Evolutionary conservation across 1,140 invertebrate species (phyloP).

Genomic region (Lethrus apterus): DNA sequence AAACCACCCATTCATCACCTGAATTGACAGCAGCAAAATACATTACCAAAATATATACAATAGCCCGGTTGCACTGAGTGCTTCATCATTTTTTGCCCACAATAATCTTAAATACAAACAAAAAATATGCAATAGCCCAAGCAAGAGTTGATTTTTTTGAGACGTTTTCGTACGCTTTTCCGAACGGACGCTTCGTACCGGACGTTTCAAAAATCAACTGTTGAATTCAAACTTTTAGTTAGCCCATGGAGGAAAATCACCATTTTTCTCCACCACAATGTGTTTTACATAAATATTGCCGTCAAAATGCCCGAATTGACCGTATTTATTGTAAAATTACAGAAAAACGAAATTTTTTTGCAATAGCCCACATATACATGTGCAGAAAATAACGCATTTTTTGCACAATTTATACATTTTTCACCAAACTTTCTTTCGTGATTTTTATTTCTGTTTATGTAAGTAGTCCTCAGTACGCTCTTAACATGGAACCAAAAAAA

Average conservation of each 20-base stretch:
- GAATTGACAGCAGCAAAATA: constrained; percentile 15
- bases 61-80: constrained; percentile 43
- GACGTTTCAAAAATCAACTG: constrained; percentile 16
- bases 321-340: constrained; percentile 43
- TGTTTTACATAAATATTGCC: constrained; percentile 42
- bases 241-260: constrained; percentile 14
- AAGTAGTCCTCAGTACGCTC: not conserved
- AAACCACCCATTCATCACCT: no score
- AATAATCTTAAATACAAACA: constrained; percentile 28
- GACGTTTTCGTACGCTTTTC: constrained; percentile 8
- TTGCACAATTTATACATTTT: constrained; percentile 20
- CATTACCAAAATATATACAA: constrained; percentile 26
- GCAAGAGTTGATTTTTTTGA: constrained; percentile 17
- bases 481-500: constrained; percentile 17
- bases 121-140: constrained; percentile 41
- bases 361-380: constrained; percentile 33
- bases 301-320: constrained; percentile 41
- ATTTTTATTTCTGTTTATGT: constrained; percentile 5
- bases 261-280: constrained; percentile 20
- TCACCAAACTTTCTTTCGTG: constrained; percentile 6
- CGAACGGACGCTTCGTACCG: constrained; percentile 3
- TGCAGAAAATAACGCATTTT: constrained; percentile 10
- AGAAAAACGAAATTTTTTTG: constrained; percentile 32
- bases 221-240: constrained; percentile 31
- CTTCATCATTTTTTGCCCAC: constrained; percentile 41